Evolutionary conservation across 2,113 vertebrate species (phyloP).

Genomic region (Chamaea fasciata): DNA sequence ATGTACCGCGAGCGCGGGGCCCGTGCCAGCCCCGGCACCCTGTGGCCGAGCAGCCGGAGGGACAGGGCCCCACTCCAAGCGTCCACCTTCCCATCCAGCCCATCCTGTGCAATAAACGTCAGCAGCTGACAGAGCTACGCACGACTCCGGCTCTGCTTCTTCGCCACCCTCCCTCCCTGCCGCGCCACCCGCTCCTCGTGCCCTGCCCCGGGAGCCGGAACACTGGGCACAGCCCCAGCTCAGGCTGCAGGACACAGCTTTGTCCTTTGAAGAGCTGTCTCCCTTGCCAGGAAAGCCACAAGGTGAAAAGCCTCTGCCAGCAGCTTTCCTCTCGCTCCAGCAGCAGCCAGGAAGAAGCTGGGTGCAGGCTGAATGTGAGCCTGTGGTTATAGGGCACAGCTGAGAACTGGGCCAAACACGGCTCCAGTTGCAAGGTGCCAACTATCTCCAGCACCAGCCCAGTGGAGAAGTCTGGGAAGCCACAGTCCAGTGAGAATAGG

Average conservation of each 20-base stretch:
- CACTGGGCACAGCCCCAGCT: neutral
- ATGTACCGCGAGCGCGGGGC: conserved; percentile 17
- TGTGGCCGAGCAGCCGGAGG: neutral
- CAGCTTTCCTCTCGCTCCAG: neutral
- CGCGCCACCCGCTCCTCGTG: rapidly evolving
- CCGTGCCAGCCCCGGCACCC: neutral
- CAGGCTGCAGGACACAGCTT: neutral
- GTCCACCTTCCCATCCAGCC: conserved; percentile 36
- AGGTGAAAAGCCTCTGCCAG: neutral
- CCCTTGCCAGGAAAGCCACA: neutral
- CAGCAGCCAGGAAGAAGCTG: neutral
- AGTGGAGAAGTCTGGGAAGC: neutral
- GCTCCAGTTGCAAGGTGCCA: neutral
- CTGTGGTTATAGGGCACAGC: neutral
- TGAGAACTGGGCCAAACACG: neutral
- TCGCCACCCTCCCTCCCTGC: rapidly evolving
- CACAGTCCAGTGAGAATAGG: rapidly evolving
- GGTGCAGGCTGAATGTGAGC: neutral
- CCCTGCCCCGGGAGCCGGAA: neutral
- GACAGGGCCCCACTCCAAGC: neutral
- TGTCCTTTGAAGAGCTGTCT: neutral
- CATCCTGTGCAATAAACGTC: conserved; percentile 91
- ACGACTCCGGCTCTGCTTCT: conserved; percentile 35
- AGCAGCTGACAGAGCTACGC: conserved; percentile 78
- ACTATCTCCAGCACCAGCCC: neutral